Base-by-base conservation (phyloP, 2,797 vertebrate genomes). In the Erethizon dorsatum region DNA sequence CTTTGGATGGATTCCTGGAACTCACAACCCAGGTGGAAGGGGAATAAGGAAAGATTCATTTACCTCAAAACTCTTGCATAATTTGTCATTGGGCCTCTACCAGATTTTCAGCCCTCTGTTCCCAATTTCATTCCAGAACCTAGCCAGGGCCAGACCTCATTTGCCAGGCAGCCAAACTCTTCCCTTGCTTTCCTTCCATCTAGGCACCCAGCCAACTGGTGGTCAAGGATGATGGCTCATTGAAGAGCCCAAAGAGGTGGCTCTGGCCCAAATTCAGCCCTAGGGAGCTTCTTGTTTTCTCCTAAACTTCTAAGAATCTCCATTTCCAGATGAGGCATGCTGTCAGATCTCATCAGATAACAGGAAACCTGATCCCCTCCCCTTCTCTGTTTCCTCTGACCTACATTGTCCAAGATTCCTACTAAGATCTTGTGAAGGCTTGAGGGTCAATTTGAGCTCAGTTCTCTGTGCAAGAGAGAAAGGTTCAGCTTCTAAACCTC, bases 81-180 rank as follows among this genome's bases (percentile, higher is more conserved):
- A 94, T 92, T 95, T 95, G 67, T 94, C 45, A 2, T 45, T 95
- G 78, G 22, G 22, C n/a, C 8, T 84, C 41, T 90, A 84, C 83
- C 84, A 90, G 90, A 96, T 90, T 95, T 94, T 83, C 61, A 94
- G 52, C 59, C 45, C 93, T 94, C 50, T 96, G 54, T 4, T n/a
- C 33, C 52, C 57, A 83, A 47, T 89, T 91, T 95, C 22, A 87
- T 90, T 90, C 80, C 10, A n/a, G 77, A 83, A 87, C 22, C 17
- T 33, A 52, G 31, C 13, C 65, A 91, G 26, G 54, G 20, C 50
- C 88, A 88, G 41, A 15, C 20, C 41, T 95, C 52, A 93, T 89
- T 94, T 90, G 94, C 67, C 37, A 94, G n/a, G 59, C 69, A 50
- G 20, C 69, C 45, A n/a, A 73, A 50, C 26, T 91, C 59, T 54